A percentile compares a stretch with the other conserved stretches of the same genome.
phyloP scores from a whole-genome alignment of 2,113 vertebrate genomes.

The Gnathonemus longibarbis region DNA sequence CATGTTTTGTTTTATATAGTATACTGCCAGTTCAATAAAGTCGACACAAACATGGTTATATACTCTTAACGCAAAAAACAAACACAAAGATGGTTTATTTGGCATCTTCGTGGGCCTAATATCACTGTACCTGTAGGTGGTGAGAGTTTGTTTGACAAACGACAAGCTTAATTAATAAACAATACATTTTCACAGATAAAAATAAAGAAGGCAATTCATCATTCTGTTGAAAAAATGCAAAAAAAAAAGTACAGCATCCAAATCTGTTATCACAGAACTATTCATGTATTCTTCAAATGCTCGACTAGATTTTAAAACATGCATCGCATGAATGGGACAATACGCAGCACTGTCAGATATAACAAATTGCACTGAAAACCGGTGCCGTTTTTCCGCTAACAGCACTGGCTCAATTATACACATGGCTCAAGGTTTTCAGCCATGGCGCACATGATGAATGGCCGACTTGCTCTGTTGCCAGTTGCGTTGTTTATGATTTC shows the following conservation, averaged over 20 bases:
- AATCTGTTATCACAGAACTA: neutral
- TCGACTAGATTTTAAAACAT: neutral
- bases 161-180: neutral
- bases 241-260: neutral
- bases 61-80: neutral
- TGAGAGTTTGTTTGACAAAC: neutral
- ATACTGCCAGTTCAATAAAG: neutral
- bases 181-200: neutral
- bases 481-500: slow-evolving; percentile 60
- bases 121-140: neutral
- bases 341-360: slow-evolving; percentile 48
- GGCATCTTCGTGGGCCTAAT: neutral
- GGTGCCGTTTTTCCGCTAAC: slow-evolving; percentile 61
- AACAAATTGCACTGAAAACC: slow-evolving; percentile 57
- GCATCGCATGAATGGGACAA: slow-evolving; percentile 25
- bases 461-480: slow-evolving; percentile 36
- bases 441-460: slow-evolving; percentile 66
- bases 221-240: neutral
- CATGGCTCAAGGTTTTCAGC: slow-evolving; percentile 51
- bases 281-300: neutral
- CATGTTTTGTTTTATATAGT: neutral
- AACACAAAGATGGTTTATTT: neutral
- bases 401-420: slow-evolving; percentile 60
- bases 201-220: neutral
- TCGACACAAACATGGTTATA: neutral